A percentile compares a stretch with the other conserved stretches of the same genome.
These are phyloP conservation scores for Zoanthus sansibaricus DNA, from an alignment of 92 coral and sea anemone genomes.

Conservation along the genomic window DNA sequence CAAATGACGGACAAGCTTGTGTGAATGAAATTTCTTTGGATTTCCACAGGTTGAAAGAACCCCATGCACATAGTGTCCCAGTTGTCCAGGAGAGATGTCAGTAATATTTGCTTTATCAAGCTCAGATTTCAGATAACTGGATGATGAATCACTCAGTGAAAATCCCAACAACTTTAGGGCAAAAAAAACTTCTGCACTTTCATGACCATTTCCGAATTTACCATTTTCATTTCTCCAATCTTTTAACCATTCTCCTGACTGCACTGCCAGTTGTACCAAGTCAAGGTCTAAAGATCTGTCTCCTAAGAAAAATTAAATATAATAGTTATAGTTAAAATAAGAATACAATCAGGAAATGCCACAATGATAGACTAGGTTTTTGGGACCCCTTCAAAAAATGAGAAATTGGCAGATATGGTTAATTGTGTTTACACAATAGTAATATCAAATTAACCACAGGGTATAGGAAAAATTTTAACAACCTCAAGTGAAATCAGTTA, in stretches of 20 bases:
- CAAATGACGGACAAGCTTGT: neutral
- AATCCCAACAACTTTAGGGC: conserved; percentile 32
- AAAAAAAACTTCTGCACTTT: conserved; percentile 29
- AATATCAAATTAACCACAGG: too few species aligned
- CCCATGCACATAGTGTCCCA: conserved; percentile 36
- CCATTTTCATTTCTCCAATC: neutral
- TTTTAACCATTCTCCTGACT: conserved; percentile 36
- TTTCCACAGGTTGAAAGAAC: conserved; percentile 29
- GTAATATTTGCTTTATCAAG: neutral
- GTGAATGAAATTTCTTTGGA: neutral
- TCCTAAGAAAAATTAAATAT: neutral
- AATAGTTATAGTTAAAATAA: too few species aligned
- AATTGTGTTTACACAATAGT: too few species aligned
- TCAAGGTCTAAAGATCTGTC: conserved; percentile 12
- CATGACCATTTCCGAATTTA: conserved; percentile 3
- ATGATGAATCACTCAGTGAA: neutral
- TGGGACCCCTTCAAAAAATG: too few species aligned
- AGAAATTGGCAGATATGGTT: too few species aligned
- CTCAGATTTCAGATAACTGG: conserved; percentile 28
- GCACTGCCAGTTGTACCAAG: conserved; percentile 21
- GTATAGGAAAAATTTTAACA: too few species aligned
- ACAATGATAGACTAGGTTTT: too few species aligned
- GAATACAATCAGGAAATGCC: too few species aligned
- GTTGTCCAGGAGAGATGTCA: neutral
- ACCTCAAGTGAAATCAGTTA: too few species aligned